phyloP scores from a whole-genome alignment of 2,113 vertebrate genomes.

The Miniopterus natalensis region DNA sequence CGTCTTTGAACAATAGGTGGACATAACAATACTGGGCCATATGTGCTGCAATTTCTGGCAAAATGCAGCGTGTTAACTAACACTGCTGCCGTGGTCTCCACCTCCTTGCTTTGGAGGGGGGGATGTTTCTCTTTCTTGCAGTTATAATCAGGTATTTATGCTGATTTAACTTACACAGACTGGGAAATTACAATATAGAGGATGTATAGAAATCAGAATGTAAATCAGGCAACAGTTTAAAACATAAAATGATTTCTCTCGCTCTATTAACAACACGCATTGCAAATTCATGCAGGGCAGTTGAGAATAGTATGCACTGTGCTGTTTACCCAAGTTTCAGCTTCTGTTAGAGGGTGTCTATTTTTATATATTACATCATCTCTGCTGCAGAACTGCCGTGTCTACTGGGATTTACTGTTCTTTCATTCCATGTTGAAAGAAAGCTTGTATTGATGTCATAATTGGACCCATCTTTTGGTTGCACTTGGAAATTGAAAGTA shows the following conservation, averaged over 20 bases:
- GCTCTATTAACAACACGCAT: conserved; percentile 78
- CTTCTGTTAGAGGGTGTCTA: conserved; percentile 87
- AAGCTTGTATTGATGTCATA: conserved; percentile 84
- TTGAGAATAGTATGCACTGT: conserved; percentile 79
- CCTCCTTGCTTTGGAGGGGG: conserved; percentile 9
- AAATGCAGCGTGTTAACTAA: conserved; percentile 33
- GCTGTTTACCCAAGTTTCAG: conserved; percentile 87
- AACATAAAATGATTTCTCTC: conserved; percentile 61
- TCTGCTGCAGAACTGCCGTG: conserved; percentile 82
- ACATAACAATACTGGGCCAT: background rate
- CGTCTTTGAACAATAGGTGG: conserved; percentile 20
- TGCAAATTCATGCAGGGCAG: conserved; percentile 84
- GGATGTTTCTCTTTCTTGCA: background rate
- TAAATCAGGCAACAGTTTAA: conserved; percentile 64
- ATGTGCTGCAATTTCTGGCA: conserved; percentile 35
- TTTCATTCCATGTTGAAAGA: conserved; percentile 86
- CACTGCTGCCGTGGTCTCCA: conserved; percentile 17
- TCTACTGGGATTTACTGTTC: conserved; percentile 88
- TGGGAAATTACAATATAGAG: conserved; percentile 28
- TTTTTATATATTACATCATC: conserved; percentile 90
- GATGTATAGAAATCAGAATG: conserved; percentile 58
- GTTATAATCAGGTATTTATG: conserved; percentile 64
- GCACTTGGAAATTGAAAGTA: conserved; percentile 83
- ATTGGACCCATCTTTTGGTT: conserved; percentile 85
- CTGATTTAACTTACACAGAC: conserved; percentile 59